Evolutionary conservation across 2,797 vertebrate species (phyloP).

Genomic region (Adrianichthys oophorus): DNA sequence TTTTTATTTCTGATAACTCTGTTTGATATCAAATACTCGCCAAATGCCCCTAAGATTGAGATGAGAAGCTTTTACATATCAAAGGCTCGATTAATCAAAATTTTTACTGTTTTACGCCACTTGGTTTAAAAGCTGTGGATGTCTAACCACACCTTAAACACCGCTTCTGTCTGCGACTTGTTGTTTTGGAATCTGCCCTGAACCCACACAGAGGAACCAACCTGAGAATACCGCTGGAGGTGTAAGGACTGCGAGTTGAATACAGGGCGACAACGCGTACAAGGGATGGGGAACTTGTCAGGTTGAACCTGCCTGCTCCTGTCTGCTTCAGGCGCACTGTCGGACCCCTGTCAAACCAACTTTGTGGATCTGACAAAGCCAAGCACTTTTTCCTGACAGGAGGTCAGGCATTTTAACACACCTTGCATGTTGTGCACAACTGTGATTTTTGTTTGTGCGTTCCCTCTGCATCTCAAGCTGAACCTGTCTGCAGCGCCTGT

Average conservation of each 20-base stretch:
- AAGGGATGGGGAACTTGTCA: constrained; percentile 29
- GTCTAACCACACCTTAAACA: constrained; percentile 24
- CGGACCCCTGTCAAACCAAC: constrained; percentile 67
- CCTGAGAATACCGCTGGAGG: constrained; percentile 28
- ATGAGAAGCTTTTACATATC: constrained; percentile 34
- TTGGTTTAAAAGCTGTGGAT: constrained; percentile 21
- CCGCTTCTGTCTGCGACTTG: constrained; percentile 7
- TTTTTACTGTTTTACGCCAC: constrained; percentile 21
- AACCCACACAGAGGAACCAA: constrained; percentile 21
- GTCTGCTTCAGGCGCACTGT: constrained; percentile 43
- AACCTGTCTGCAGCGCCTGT: constrained; percentile 35
- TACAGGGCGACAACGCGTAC: constrained; percentile 44
- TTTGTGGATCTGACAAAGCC: constrained; percentile 53
- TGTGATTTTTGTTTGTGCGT: constrained; percentile 30
- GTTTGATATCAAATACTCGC: constrained; percentile 36
- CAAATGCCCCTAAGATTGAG: constrained; percentile 21
- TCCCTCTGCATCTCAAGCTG: constrained; percentile 5
- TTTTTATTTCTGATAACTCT: constrained; percentile 28
- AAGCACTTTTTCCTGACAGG: constrained; percentile 56
- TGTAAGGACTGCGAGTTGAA: constrained; percentile 45
- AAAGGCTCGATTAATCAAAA: constrained; percentile 49
- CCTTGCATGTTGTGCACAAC: constrained; percentile 60
- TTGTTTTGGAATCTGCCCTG: constrained; percentile 31
- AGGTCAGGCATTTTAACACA: constrained; percentile 67
- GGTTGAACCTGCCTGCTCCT: constrained; percentile 44